A percentile compares a stretch with the other conserved stretches of the same genome.
These are phyloP conservation scores for Crotalus horridus DNA, from an alignment of 2,113 vertebrate species.

Conservation along the genomic window DNA sequence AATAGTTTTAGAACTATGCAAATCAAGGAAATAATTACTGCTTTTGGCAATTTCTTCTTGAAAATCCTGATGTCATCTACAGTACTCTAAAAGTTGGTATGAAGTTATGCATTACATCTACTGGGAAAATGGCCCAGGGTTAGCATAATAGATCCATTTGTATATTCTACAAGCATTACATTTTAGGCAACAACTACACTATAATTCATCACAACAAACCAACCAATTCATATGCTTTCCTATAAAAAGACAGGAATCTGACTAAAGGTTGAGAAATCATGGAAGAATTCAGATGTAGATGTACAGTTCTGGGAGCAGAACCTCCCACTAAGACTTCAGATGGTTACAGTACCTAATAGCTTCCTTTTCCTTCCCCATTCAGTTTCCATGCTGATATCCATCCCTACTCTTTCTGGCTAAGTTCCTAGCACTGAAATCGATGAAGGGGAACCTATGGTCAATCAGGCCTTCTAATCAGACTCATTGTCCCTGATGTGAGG, in stretches of 20 bases:
- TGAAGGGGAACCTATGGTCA: not conserved
- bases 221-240: constrained; percentile 10
- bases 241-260: not conserved
- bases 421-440: not conserved
- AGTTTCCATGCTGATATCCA: not conserved
- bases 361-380: not conserved
- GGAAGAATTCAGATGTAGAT: not conserved
- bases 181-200: constrained; percentile 29
- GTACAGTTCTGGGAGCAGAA: not conserved
- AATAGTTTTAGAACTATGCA: constrained; percentile 47
- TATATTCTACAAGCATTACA: constrained; percentile 24
- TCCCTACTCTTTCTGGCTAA: not conserved
- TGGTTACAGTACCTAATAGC: not conserved
- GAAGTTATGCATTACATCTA: constrained; percentile 29
- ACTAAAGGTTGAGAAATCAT: not conserved
- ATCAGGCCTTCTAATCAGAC: not conserved
- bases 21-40: constrained; percentile 22
- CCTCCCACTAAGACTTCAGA: not conserved
- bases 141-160: constrained; percentile 35
- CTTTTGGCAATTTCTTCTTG: constrained; percentile 30
- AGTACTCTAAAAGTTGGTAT: constrained; percentile 12
- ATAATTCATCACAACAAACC: constrained; percentile 16
- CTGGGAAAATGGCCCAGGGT: constrained; percentile 39
- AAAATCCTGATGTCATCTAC: constrained; percentile 43
- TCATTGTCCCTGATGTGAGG: not conserved